Base-by-base conservation (phyloP, 2,888 invertebrate species). In the Drosophila mimica region DNA sequence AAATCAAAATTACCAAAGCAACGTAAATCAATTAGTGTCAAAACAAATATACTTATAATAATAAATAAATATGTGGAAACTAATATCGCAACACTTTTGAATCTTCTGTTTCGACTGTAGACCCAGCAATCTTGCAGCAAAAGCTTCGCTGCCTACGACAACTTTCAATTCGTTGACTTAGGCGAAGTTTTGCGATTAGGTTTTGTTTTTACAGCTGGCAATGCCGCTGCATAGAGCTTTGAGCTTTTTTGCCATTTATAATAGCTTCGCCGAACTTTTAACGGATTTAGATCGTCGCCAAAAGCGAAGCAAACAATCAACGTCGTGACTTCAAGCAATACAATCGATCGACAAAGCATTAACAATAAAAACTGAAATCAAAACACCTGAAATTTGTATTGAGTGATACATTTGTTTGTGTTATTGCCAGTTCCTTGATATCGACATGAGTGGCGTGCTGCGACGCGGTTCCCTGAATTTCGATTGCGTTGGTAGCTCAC, bases 401-500 rank as follows among this genome's bases (percentile, higher is more conserved):
- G 64, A 71, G 68, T 79, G 60, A 48, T 78, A 53, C 15, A 36
- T 51, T 30, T 54, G 8, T 40, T 61, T 13, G 46, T 49, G 4
- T n/a, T 6, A 38, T 33, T 53, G 30, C 51, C 25, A 20, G 20
- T 61, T 51, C 31, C 51, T 56, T 20, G 49, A 53, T 52, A 61
- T 60, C 56, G 81, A 75, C 58, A 92, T 92, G 92, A 92, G 92
- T 81, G 92, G 92, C 25, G 92, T 92, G 43, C 72, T 92, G 56
- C 89, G 92, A 51, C 91, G 92, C 36, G 92, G 92, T 68, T 90
- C 92, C 58, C 74, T 92, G 76, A 91, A 82, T 79, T 92, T 92
- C 58, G 88, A 90, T 76, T 88, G 91, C 33, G 81, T 74, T 40
- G 79, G 87, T 60, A 81, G 77, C 48, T 71, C 80, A 60, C 89